These are phyloP conservation scores for Brachypteracias leptosomus DNA, from an alignment of 2,113 vertebrate species.

Conservation along the genomic window DNA sequence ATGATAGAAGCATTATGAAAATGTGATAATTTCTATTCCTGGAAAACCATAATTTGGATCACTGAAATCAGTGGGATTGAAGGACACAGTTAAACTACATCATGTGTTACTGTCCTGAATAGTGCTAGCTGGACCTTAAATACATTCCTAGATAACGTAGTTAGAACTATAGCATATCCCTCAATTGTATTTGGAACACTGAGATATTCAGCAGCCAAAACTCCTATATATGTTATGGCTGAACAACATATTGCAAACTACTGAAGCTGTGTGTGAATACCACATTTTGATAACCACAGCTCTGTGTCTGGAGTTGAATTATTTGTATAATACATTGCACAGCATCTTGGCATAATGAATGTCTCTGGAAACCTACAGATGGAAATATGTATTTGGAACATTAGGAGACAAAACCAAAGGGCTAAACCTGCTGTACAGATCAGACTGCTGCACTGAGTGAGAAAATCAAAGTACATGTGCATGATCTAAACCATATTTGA, in stretches of 20 bases:
- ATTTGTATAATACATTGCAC: background rate
- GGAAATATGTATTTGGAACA: background rate
- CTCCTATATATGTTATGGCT: background rate
- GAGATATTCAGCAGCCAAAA: background rate
- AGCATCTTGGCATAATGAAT: background rate
- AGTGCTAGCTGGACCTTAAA: background rate
- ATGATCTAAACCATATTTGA: slow-evolving; percentile 62
- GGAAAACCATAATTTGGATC: background rate
- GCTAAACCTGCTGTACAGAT: background rate
- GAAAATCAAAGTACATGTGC: slow-evolving; percentile 9
- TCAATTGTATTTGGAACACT: fast-evolving
- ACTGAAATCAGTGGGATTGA: background rate
- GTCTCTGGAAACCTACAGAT: background rate
- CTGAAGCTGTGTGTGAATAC: fast-evolving
- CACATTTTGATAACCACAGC: background rate
- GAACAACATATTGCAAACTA: background rate
- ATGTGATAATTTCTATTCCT: background rate
- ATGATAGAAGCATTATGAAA: background rate
- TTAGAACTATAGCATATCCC: background rate
- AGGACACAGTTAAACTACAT: background rate
- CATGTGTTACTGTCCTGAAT: background rate
- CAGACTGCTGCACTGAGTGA: background rate
- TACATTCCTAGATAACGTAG: fast-evolving
- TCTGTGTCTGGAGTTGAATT: background rate
- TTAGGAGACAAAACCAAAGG: background rate